A percentile compares a stretch with the other conserved stretches of the same genome.
phyloP scores from a whole-genome alignment of 1,140 invertebrate genomes.

The Habropoda laboriosa region DNA sequence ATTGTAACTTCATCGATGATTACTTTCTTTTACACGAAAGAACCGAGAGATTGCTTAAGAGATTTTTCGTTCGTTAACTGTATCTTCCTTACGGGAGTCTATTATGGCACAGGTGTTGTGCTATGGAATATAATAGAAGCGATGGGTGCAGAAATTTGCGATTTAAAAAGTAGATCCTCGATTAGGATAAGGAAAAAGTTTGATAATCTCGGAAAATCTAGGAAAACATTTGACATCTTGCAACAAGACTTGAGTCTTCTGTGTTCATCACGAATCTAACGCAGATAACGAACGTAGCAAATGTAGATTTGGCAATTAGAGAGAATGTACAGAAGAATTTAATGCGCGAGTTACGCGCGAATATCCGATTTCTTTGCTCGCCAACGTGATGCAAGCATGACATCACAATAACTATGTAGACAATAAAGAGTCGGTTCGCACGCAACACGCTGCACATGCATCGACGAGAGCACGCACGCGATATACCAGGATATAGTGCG shows the following conservation, averaged over 20 bases:
- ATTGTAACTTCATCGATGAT: neutral
- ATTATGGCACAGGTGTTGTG: too few species aligned
- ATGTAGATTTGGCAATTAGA: neutral
- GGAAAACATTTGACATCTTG: too few species aligned
- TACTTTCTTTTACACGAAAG: neutral
- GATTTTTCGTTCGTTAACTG: neutral
- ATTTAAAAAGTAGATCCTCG: too few species aligned
- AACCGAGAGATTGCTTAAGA: neutral
- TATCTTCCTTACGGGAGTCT: too few species aligned
- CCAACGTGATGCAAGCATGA: slow-evolving; percentile 41
- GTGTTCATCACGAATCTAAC: too few species aligned
- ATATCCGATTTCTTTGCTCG: slow-evolving; percentile 52
- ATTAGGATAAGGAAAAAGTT: too few species aligned
- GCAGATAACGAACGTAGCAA: neutral
- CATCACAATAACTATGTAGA: slow-evolving; percentile 45
- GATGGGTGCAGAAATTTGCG: too few species aligned
- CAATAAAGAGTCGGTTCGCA: slow-evolving; percentile 32
- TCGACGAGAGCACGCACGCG: slow-evolving; percentile 44
- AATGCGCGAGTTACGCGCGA: slow-evolving; percentile 4
- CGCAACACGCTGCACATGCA: slow-evolving; percentile 51
- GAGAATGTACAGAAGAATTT: neutral
- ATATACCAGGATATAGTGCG: slow-evolving; percentile 54
- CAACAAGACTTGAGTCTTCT: too few species aligned
- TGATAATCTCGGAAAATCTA: too few species aligned
- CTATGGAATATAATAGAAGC: too few species aligned